phyloP scores from a whole-genome alignment of 2,888 invertebrate species.

The Hypselothyrea guttata region DNA sequence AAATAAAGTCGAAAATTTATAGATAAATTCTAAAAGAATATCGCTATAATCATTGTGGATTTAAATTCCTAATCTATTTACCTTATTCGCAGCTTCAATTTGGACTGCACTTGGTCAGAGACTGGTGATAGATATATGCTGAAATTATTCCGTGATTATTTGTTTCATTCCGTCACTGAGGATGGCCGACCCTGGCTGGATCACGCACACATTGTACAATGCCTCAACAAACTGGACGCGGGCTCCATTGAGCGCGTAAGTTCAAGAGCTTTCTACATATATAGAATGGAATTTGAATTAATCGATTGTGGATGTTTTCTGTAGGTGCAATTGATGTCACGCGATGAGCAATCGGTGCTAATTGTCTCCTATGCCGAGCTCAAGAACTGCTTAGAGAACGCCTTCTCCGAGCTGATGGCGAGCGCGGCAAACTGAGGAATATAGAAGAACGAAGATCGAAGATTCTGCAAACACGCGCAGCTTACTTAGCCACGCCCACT shows the following conservation, averaged over 20 bases:
- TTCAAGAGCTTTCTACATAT: neutral
- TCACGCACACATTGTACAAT: conserved; percentile 96
- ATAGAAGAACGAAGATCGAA: conserved; percentile 42
- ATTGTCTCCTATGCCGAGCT: conserved; percentile 97
- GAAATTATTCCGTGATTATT: conserved; percentile 97
- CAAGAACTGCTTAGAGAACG: conserved; percentile 96
- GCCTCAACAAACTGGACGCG: conserved; percentile 95
- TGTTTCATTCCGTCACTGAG: conserved; percentile 97
- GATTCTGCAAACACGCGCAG: conserved; percentile 68
- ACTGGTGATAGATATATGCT: conserved; percentile 99
- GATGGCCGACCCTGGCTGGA: conserved; percentile 98
- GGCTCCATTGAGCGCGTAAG: conserved; percentile 90
- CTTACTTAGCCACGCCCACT: conserved; percentile 38
- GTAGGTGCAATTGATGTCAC: conserved; percentile 96
- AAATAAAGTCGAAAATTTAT: too few relatives aligned
- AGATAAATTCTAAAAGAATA: too few relatives aligned
- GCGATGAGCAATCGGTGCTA: conserved; percentile 97
- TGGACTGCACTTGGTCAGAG: conserved; percentile 98
- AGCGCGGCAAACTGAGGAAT: conserved; percentile 79
- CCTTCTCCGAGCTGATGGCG: conserved; percentile 90
- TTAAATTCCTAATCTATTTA: neutral
- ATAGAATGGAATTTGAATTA: neutral
- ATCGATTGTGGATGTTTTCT: neutral
- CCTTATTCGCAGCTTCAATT: conserved; percentile 87
- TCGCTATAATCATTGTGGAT: too few relatives aligned